Evolutionary conservation across 2,888 invertebrate genomes (phyloP).

Genomic region (Paralinhomoeus sp.): DNA sequence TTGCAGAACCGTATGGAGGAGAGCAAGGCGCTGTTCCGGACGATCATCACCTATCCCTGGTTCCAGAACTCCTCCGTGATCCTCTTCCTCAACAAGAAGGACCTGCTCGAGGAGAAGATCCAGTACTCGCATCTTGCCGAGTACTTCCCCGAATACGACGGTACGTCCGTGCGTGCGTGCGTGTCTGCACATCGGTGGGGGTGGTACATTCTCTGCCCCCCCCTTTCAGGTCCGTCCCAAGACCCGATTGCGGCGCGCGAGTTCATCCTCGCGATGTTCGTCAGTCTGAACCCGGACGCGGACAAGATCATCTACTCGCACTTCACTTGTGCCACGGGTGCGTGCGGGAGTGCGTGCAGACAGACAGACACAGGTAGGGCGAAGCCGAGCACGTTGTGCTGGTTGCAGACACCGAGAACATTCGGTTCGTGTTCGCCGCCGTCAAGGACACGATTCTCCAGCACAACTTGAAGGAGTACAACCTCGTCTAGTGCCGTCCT

Average conservation of each 20-base stretch:
- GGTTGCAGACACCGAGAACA: slow-evolving; percentile 89
- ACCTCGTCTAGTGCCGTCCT: too few species aligned
- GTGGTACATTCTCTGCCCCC: too few species aligned
- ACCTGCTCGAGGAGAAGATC: slow-evolving; percentile 98
- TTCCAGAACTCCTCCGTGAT: slow-evolving; percentile 99
- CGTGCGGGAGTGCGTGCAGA: too few species aligned
- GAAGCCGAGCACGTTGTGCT: neutral
- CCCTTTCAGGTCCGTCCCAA: slow-evolving; percentile 76
- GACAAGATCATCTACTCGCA: slow-evolving; percentile 99
- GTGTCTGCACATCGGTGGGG: too few species aligned
- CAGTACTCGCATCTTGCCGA: slow-evolving; percentile 99
- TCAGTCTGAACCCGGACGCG: slow-evolving; percentile 97
- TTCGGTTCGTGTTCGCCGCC: slow-evolving; percentile 99
- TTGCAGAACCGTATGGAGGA: slow-evolving; percentile 99
- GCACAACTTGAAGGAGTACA: slow-evolving; percentile 99
- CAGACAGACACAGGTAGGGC: neutral
- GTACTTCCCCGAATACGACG: slow-evolving; percentile 99
- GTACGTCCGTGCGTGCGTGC: too few species aligned
- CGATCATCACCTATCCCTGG: slow-evolving; percentile 99
- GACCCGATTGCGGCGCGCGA: slow-evolving; percentile 96
- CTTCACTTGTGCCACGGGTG: slow-evolving; percentile 99
- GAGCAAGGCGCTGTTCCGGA: slow-evolving; percentile 99
- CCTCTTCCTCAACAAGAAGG: slow-evolving; percentile 92
- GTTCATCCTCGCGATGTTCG: slow-evolving; percentile 99
- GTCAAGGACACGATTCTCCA: slow-evolving; percentile 99